Percentiles rank a stretch among this genome's conserved stretches.
Conservation (phyloP, 35 echinoderm and acorn worm genomes). For the Hemicentrotus pulcherrimus region DNA sequence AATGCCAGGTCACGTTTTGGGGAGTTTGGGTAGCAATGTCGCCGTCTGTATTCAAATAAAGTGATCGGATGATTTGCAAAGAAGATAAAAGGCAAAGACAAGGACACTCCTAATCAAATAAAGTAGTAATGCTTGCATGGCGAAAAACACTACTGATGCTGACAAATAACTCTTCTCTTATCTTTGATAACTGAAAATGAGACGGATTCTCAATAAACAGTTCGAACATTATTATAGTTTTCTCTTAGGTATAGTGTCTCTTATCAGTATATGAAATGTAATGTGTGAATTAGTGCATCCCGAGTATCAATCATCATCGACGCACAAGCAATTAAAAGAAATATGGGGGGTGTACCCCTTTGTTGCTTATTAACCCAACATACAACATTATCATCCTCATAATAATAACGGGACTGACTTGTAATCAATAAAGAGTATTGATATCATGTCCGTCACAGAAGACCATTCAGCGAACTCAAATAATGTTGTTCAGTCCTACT, state of each 20-base stretch:
- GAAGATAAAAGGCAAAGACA: not conserved
- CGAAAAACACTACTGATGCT: not conserved
- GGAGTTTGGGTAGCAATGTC: not conserved
- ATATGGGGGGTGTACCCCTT: not conserved
- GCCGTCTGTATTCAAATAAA: not conserved
- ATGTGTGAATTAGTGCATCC: not conserved
- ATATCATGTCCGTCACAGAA: too few relatives aligned
- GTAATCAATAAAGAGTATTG: not conserved
- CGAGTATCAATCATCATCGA: not conserved
- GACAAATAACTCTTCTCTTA: not conserved
- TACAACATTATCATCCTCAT: not conserved
- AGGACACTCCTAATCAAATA: not conserved
- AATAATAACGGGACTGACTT: not conserved
- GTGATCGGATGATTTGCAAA: not conserved
- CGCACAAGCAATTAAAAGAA: not conserved
- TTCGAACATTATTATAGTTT: not conserved
- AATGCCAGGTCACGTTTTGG: not conserved
- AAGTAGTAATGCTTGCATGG: not conserved
- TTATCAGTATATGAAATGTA: not conserved
- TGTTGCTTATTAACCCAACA: not conserved
- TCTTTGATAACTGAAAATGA: not conserved
- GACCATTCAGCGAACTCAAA: not conserved
- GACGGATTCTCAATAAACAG: not conserved
- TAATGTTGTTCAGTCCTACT: not conserved
- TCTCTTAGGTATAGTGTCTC: not conserved